Evolutionary conservation across 2,888 invertebrate genomes (phyloP), one percentile per base, ranked within the genome.

Genomic region (Sarcophaga subvicina): DNA sequence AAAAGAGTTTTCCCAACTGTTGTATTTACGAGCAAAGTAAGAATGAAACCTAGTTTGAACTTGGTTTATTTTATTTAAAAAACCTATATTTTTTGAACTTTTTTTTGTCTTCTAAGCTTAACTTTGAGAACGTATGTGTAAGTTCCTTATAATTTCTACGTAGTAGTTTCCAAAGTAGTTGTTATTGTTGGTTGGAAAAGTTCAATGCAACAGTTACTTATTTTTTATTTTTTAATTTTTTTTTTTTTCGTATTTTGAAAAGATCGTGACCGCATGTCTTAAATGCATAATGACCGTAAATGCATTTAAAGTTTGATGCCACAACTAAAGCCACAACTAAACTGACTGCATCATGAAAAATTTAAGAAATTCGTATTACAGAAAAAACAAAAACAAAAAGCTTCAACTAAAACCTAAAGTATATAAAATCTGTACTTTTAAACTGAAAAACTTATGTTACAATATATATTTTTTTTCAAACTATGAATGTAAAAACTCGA

Each of bases 211-310:
- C 78, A 84, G 79, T 75, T 83, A 64, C 64, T 63, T 69, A 22
- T 64, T 54, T 71, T 54, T 14, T n/a, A 14, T 22, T 37, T 11
- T 67, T 66, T 37, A 14, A 27, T 25, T 49, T 80, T 80, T 76
- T 77, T 76, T 77, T 77, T 76, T 62, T 73, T 60, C 49, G 78
- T 72, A 69, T 87, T 84, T 87, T 84, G 81, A 91, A 91, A 90
- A 93, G 93, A 93, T 93, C 93, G 93, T 93, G 93, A 93, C 93
- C 93, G 92, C 93, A 91, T 93, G 93, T 93, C 93, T 92, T 92
- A 93, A 93, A 93, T 92, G 93, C 93, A 93, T 93, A 93, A 93
- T 93, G 93, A 93, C 93, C 93, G 93, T 91, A 92, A 91, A 92
- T 89, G 88, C 85, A 87, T 86, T 85, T 87, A 84, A 87, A 87